Base-by-base conservation (phyloP, 2,797 vertebrate genomes). In the Aulostomus chinensis region DNA sequence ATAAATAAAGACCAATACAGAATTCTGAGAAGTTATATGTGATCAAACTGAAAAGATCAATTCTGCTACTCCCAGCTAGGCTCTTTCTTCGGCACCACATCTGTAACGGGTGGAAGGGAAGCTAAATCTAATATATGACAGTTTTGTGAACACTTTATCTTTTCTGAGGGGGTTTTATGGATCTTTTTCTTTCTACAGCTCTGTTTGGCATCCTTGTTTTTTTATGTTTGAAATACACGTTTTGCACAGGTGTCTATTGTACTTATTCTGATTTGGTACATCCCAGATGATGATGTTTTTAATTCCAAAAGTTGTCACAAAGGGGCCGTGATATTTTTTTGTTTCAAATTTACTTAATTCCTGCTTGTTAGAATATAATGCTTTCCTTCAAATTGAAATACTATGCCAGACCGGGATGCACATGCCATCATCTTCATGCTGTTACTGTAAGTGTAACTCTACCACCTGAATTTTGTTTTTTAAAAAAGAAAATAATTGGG, bases 121-220 rank as follows among this genome's bases (percentile, higher is more conserved):
- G 40, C 65, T 63, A 77, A 66, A 83, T 36, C 22, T 84, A 84
- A 83, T 85, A 80, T 86, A 85, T 84, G 42, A 65, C 63, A 12
- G 15, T 65, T 41, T 62, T 68, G 46, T 81, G 42, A 67, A 76
- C 41, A 67, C 54, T 49, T 32, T 67, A 35, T 59, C 52, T 67
- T 37, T 13, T 67, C n/a, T n/a, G n/a, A n/a, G n/a, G n/a, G n/a
- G n/a, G n/a, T 47, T 36, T 31, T 40, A 28, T 8, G 3, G 37
- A 48, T 20, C 33, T 12, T 28, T 62, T 77, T 55, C 28, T 58
- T 26, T 30, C 11, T 58, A 60, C 36, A 35, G 24, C 42, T 20
- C 51, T 55, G 14, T 67, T 53, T 52, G 10, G 22, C 42, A 40
- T 65, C 18, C 25, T 37, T 38, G 24, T 45, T 47, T 57, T 33